Base-by-base conservation (phyloP, 2,113 vertebrate species). In the Protobothrops flavoviridis region DNA sequence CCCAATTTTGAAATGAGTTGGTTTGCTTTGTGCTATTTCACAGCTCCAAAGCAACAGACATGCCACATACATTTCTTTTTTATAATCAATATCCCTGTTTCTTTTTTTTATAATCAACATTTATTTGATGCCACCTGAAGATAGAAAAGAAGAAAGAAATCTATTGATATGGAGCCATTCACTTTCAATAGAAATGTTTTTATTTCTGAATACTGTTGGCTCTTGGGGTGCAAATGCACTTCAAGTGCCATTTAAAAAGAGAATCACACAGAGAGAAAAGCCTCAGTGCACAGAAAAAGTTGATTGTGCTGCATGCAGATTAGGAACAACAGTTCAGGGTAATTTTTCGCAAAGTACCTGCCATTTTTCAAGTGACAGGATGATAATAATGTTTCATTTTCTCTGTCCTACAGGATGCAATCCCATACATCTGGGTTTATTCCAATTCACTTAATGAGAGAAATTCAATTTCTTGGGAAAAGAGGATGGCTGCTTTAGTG, bases 151-250 rank as follows among this genome's bases (percentile, higher is more conserved):
- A 43, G 91, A 94, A 94, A 96, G 93, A 69, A 88, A 81, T 94
- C 57, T 45, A 90, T 56, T 94, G 93, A 95, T 92, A 87, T 87
- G 8, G 48, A 94, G 93, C 95, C 93, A 88, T 94, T 93, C 74
- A n/a, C 52, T 93, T 85, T 92, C 24, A 94, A 0, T 55, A 94
- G 94, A 96, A 96, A 95, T 53, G 17, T 94, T 48, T 43, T 33
- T 91, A 56, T 45, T 91, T 93, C 43, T 94, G 92, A 92, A 96
- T 95, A 95, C 94, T 89, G 86, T 52, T 33, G 94, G 91, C 15
- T 93, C 91, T 95, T 95, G 91, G 94, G 94, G 95, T 95, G 74
- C 26, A 94, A 64, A 88, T 90, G 1, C 57, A 93, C 17, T 92
- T 87, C 85, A 50, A 87, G 26, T 64, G 85, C 23, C 56, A 92